Percentiles rank a stretch among this genome's conserved stretches.
These are phyloP conservation scores for Gorsachius goisagi DNA, from an alignment of 2,113 vertebrate species.

Conservation along the genomic window DNA sequence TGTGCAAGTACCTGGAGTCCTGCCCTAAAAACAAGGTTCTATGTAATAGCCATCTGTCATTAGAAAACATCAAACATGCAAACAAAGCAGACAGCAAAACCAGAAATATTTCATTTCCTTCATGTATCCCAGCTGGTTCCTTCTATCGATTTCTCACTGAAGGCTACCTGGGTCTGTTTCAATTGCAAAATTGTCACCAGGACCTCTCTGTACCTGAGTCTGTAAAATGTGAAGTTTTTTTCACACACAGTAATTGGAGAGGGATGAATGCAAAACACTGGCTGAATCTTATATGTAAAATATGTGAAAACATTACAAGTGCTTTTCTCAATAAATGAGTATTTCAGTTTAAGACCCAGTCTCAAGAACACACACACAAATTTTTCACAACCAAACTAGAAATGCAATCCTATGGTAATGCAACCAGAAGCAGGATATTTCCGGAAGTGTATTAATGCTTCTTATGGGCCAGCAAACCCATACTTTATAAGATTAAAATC, in stretches of 20 bases:
- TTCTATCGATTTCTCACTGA: not conserved
- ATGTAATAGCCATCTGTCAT: not conserved
- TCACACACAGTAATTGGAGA: not conserved
- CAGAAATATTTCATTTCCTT: not conserved
- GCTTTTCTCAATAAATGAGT: not conserved
- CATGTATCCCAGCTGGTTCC: not conserved
- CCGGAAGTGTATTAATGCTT: not conserved
- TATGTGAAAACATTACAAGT: not conserved
- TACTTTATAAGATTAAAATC: not conserved
- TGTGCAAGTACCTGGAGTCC: not conserved
- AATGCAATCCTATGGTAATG: accelerated
- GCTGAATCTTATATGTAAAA: not conserved
- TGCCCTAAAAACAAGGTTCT: not conserved
- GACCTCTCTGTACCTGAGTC: not conserved
- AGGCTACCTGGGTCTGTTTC: not conserved
- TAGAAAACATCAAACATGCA: not conserved
- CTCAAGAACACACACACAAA: not conserved
- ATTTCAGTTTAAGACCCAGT: not conserved
- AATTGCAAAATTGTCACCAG: not conserved
- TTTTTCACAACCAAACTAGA: not conserved
- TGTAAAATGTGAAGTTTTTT: accelerated
- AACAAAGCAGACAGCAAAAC: not conserved
- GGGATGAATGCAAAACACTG: not conserved
- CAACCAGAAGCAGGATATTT: not conserved
- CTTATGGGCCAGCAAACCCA: not conserved